Base-by-base conservation (phyloP, 2,888 invertebrate species). In the Eupithecia abbreviata region DNA sequence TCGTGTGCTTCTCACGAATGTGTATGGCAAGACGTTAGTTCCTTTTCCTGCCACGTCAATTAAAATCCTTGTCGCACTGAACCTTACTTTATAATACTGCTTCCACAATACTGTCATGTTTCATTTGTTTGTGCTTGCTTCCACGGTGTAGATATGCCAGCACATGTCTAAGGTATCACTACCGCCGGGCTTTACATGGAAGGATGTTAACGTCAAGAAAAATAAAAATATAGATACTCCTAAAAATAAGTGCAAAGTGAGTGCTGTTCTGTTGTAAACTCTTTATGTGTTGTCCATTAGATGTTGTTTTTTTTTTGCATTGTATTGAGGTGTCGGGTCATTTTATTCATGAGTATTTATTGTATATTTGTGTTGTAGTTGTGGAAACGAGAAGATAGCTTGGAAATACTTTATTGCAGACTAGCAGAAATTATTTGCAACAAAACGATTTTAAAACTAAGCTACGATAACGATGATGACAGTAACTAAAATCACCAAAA, bases 101-200 rank as follows among this genome's bases (percentile, higher is more conserved):
- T 83, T 84, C 82, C 85, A 86, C 84, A 79, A 84, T 85, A 83
- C 82, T 84, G 80, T 86, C 87, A 88, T 86, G 80, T 84, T 86
- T 84, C 86, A 88, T 86, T 81, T 88, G 84, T 89, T 84, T 90
- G 84, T 91, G 89, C 90, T 90, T 91, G 90, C 91, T 91, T 89
- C 87, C 87, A 85, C 86, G 88, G 85, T 87, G 87, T 91, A 93
- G 93, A 92, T 91, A 86, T 90, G 89, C 90, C 89, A 90, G 87
- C 90, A 91, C 86, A 88, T 89, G 90, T 85, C 90, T 90, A 92
- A 92, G 86, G 85, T 92, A 87, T 87, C 91, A 84, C 91, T 91
- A 82, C 92, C 93, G 86, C 92, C 93, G 84, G 93, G 93, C 85
- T 93, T 93, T 90, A 90, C 91, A 77, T 93, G 93, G 93, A 93